Conservation (phyloP, 2,888 invertebrate genomes). For the Acrobasis consociella region DNA sequence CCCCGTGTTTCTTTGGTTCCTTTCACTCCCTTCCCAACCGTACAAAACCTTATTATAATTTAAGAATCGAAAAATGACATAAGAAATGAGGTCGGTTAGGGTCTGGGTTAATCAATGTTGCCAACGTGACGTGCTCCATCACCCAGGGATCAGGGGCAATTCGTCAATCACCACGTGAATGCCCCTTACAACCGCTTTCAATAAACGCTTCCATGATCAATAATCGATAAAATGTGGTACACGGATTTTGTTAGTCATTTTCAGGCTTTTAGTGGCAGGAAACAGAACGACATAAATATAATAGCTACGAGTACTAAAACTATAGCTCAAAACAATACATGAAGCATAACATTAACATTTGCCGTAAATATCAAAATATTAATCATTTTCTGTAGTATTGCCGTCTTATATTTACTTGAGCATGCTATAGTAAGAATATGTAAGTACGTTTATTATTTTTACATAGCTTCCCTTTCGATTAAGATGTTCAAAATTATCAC, state of each 20-base stretch:
- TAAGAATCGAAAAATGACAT: constrained; percentile 28
- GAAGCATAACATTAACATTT: neutral
- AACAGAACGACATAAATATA: constrained; percentile 10
- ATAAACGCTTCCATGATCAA: constrained; percentile 53
- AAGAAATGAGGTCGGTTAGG: constrained; percentile 29
- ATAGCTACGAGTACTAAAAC: neutral
- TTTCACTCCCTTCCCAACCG: neutral
- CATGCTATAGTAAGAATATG: too few species aligned
- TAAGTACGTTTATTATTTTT: too few species aligned
- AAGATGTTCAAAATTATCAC: too few species aligned
- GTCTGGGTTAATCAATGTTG: constrained; percentile 32
- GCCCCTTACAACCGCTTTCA: constrained; percentile 59
- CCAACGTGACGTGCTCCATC: constrained; percentile 52
- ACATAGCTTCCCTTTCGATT: too few species aligned
- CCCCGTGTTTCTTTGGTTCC: neutral
- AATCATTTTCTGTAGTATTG: neutral
- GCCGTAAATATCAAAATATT: neutral
- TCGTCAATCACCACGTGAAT: constrained; percentile 72
- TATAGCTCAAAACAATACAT: neutral
- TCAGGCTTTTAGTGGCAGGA: constrained; percentile 30
- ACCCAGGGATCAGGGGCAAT: constrained; percentile 65
- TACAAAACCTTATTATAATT: constrained; percentile 14
- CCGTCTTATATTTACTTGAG: neutral
- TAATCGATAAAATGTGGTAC: constrained; percentile 48
- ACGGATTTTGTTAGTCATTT: constrained; percentile 44